These are phyloP conservation scores for Lumbricus terrestris DNA, from an alignment of 2,888 invertebrate species.

Conservation along the genomic window DNA sequence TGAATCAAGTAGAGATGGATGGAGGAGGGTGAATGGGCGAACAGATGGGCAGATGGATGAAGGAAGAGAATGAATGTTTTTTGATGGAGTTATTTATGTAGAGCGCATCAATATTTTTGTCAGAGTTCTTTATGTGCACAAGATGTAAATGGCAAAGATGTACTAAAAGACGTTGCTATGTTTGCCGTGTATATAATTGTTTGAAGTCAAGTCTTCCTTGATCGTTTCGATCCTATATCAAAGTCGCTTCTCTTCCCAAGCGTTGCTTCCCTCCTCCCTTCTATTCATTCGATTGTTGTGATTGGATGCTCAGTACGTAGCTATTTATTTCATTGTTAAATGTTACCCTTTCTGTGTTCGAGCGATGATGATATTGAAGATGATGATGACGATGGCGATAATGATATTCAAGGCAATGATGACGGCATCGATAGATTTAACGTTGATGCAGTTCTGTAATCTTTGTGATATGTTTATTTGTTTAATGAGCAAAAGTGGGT, in stretches of 20 bases:
- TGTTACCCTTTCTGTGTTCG: neutral
- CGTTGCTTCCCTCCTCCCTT: neutral
- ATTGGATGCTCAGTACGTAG: neutral
- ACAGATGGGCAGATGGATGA: neutral
- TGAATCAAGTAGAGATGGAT: neutral
- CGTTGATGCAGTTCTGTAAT: too few relatives aligned
- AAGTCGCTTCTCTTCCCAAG: neutral
- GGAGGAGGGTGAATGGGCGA: neutral
- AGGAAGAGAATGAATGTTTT: neutral
- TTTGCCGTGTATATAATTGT: neutral
- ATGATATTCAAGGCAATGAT: neutral
- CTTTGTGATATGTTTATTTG: too few relatives aligned
- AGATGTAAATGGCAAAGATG: neutral
- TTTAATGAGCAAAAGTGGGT: too few relatives aligned
- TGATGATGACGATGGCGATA: neutral
- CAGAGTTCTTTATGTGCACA: neutral
- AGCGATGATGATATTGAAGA: neutral
- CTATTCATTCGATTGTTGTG: neutral
- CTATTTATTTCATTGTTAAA: neutral
- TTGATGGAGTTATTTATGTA: too few relatives aligned
- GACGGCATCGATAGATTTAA: too few relatives aligned
- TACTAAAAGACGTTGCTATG: neutral
- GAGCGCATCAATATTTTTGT: neutral
- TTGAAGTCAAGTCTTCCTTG: neutral
- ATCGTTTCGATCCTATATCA: neutral